A percentile compares a stretch with the other conserved stretches of the same genome.
Evolutionary conservation across 2,888 invertebrate genomes (phyloP).

Genomic region (Torymus auratus): DNA sequence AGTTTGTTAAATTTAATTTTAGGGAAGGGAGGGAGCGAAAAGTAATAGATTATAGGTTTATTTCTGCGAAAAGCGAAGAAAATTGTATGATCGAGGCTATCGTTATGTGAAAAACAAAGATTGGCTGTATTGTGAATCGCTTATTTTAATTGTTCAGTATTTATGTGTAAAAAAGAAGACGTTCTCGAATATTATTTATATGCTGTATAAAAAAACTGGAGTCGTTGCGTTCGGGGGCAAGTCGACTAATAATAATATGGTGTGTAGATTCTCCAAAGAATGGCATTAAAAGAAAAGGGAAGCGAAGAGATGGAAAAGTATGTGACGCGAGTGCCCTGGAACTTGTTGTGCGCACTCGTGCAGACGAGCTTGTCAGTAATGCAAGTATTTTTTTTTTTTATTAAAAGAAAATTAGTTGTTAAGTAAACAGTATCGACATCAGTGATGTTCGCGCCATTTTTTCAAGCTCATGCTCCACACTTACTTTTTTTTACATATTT

Average conservation of each 20-base stretch:
- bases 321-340: conserved; percentile 32
- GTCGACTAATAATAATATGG: conserved; percentile 16
- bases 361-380: conserved; percentile 51
- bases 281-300: conserved; percentile 53
- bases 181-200: conserved; percentile 34
- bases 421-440: conserved; percentile 60
- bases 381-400: conserved; percentile 53
- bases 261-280: conserved; percentile 56
- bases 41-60: conserved; percentile 19
- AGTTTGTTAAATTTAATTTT: not conserved
- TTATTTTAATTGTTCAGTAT: conserved; percentile 50
- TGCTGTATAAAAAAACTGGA: conserved; percentile 26
- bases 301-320: conserved; percentile 16
- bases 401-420: conserved; percentile 51
- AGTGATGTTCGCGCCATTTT: conserved; percentile 63
- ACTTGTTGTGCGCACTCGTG: conserved; percentile 36
- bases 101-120: conserved; percentile 37
- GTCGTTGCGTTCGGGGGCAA: conserved; percentile 32
- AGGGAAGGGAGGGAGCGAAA: not conserved
- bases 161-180: conserved; percentile 32
- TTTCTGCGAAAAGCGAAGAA: conserved; percentile 20
- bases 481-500: conserved; percentile 57
- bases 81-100: conserved; percentile 52
- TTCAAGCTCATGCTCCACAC: conserved; percentile 58
- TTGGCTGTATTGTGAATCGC: conserved; percentile 31